Conservation (phyloP, 2,113 vertebrate species). For the Istiophorus platypterus region DNA sequence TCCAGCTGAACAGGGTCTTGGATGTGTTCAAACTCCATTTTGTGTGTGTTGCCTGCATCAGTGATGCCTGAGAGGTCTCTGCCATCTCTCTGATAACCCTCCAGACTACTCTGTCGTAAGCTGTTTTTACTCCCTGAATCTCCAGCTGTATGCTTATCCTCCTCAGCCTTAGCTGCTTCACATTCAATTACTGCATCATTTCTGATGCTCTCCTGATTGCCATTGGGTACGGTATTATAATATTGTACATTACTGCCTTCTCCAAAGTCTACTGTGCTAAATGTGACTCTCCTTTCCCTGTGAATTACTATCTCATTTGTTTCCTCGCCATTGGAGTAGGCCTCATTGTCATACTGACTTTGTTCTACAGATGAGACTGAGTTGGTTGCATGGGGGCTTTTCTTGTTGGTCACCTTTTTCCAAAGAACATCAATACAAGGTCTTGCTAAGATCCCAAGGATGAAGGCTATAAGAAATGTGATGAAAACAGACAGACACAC, state of each 20-base stretch:
- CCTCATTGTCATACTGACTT: slow-evolving; percentile 84
- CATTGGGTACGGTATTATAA: slow-evolving; percentile 71
- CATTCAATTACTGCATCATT: slow-evolving; percentile 38
- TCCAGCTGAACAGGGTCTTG: slow-evolving; percentile 53
- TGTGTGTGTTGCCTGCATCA: background rate
- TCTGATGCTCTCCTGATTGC: slow-evolving; percentile 29
- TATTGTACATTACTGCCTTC: slow-evolving; percentile 59
- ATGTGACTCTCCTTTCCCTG: slow-evolving; percentile 75
- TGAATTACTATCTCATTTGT: background rate
- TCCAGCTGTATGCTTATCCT: background rate
- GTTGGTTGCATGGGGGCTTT: slow-evolving; percentile 27
- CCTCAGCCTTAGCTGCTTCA: slow-evolving; percentile 5
- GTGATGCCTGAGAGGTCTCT: slow-evolving; percentile 19
- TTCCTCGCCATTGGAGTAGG: slow-evolving; percentile 74
- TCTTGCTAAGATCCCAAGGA: slow-evolving; percentile 87
- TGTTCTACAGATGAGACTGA: slow-evolving; percentile 35
- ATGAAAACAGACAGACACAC: slow-evolving; percentile 89
- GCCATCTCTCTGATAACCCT: slow-evolving; percentile 22
- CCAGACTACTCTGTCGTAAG: slow-evolving; percentile 1
- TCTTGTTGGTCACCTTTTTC: slow-evolving; percentile 63
- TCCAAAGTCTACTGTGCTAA: slow-evolving; percentile 41
- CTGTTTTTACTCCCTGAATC: slow-evolving; percentile 51
- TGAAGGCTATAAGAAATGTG: slow-evolving; percentile 90
- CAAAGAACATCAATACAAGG: slow-evolving; percentile 86
- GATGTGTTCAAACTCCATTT: slow-evolving; percentile 71